Percentiles rank a stretch among this genome's conserved stretches.
These are phyloP conservation scores for Scortum barcoo DNA, from an alignment of 2,113 vertebrate species.

Conservation along the genomic window DNA sequence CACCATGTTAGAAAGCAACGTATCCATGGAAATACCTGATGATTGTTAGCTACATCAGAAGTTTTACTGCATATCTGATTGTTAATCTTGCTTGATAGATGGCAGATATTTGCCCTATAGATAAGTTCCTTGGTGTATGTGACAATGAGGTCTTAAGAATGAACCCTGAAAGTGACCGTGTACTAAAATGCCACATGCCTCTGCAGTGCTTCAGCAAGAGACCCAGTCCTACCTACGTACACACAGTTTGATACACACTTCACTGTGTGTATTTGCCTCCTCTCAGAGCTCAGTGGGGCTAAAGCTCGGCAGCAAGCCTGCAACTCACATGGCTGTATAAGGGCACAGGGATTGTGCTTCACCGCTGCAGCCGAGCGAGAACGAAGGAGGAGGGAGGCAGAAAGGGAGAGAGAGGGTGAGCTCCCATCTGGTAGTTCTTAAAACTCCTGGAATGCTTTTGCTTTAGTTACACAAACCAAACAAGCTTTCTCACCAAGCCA, in stretches of 20 bases:
- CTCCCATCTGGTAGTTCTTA: conserved; percentile 90
- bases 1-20: background rate
- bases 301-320: conserved; percentile 66
- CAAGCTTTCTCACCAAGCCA: conserved; percentile 82
- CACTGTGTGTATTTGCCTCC: conserved; percentile 38
- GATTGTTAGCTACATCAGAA: background rate
- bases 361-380: conserved; percentile 52
- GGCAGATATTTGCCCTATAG: background rate
- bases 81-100: background rate
- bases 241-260: conserved; percentile 27
- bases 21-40: background rate
- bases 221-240: conserved; percentile 18
- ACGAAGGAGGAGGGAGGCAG: conserved; percentile 52
- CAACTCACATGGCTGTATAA: conserved; percentile 87
- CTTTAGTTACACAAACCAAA: conserved; percentile 90
- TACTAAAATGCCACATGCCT: conserved; percentile 64
- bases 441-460: conserved; percentile 90
- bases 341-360: conserved; percentile 79
- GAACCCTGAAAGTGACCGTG: conserved; percentile 9
- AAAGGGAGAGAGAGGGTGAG: conserved; percentile 64
- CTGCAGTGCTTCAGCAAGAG: conserved; percentile 42
- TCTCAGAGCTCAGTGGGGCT: conserved; percentile 51
- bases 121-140: conserved; percentile 13
- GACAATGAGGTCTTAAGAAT: conserved; percentile 35
- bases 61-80: background rate